phyloP scores from a whole-genome alignment of 2,888 invertebrate genomes.

The Morpho helenor region DNA sequence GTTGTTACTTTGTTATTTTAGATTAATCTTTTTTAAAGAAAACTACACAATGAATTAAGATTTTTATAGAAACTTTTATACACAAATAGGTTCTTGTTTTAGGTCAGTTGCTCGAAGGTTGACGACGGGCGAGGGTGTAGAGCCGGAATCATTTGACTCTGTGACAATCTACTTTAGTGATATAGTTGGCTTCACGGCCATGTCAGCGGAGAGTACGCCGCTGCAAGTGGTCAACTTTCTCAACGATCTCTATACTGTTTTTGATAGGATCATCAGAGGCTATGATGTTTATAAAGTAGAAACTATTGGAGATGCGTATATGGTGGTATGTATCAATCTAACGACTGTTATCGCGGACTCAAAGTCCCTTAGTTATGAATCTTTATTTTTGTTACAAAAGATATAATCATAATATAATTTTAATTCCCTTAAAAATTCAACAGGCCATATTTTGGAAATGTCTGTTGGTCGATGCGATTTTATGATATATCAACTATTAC shows the following conservation, averaged over 20 bases:
- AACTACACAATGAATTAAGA: no score
- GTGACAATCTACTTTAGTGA: slow-evolving; percentile 99
- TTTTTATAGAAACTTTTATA: neutral
- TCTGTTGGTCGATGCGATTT: no score
- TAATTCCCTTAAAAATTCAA: no score
- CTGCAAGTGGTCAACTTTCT: slow-evolving; percentile 97
- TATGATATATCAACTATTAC: no score
- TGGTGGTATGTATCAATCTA: slow-evolving; percentile 74
- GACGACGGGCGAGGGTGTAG: slow-evolving; percentile 92
- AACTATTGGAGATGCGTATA: slow-evolving; percentile 91
- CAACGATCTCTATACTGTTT: slow-evolving; percentile 98
- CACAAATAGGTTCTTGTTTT: slow-evolving; percentile 44
- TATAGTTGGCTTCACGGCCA: slow-evolving; percentile 97
- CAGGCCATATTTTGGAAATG: no score
- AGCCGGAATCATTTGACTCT: slow-evolving; percentile 94
- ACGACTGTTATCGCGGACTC: no score
- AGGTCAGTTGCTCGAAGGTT: slow-evolving; percentile 93
- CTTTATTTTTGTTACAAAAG: no score
- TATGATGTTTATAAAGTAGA: slow-evolving; percentile 99
- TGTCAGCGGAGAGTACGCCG: slow-evolving; percentile 96
- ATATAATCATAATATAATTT: no score
- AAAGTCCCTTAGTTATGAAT: no score
- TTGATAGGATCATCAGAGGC: slow-evolving; percentile 96
- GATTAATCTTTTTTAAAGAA: no score
- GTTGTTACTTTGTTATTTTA: neutral